Evolutionary conservation across 2,797 vertebrate species (phyloP).

Genomic region (Ambastaia sidthimunki): DNA sequence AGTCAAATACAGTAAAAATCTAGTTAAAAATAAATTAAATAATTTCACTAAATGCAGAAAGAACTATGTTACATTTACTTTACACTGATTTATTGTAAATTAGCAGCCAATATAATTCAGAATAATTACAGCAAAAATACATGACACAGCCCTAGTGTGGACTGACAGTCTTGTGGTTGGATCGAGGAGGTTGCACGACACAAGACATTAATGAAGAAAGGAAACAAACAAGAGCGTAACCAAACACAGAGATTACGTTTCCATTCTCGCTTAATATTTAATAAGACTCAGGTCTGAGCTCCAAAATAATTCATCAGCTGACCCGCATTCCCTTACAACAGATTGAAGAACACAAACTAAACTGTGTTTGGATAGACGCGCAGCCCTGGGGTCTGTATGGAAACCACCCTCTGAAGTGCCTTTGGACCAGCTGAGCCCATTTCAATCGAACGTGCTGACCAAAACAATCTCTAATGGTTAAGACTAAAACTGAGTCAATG

Average conservation of each 20-base stretch:
- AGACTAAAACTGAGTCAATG: neutral
- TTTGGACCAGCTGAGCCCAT: constrained; percentile 27
- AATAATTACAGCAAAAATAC: neutral
- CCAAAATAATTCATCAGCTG: constrained; percentile 61
- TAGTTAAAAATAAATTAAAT: no score
- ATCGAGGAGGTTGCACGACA: neutral
- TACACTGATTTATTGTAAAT: no score
- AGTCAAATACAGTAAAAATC: no score
- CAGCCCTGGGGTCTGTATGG: neutral
- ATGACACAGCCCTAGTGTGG: neutral
- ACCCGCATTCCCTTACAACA: constrained; percentile 56
- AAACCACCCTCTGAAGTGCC: constrained; percentile 42
- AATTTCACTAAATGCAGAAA: no score
- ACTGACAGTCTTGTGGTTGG: constrained; percentile 7
- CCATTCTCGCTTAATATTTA: constrained; percentile 60
- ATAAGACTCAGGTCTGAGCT: constrained; percentile 48
- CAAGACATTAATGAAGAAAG: constrained; percentile 18
- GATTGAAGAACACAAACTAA: constrained; percentile 34
- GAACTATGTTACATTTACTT: no score
- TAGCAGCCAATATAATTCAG: no score
- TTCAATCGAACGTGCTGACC: constrained; percentile 12
- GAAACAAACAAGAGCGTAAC: constrained; percentile 16
- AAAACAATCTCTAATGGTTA: constrained; percentile 4
- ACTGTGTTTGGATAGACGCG: neutral
- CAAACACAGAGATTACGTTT: constrained; percentile 53